phyloP scores from a whole-genome alignment of 2,113 vertebrate genomes.

The Saccopteryx bilineata region DNA sequence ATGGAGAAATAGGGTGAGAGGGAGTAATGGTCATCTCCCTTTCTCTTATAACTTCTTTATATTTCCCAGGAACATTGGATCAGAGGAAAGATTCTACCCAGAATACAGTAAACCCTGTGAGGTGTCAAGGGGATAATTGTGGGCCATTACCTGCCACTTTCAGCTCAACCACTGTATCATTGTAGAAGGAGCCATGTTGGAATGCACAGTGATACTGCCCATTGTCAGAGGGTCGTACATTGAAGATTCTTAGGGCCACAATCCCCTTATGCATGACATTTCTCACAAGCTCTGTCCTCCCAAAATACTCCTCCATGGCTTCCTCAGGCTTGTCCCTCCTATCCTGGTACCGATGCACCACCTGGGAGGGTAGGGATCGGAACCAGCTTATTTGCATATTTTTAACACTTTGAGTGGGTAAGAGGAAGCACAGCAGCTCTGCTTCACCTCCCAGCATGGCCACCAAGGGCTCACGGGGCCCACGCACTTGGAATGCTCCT shows the following conservation, averaged over 20 bases:
- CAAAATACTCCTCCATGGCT: background rate
- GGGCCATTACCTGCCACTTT: background rate
- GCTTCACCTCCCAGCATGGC: background rate
- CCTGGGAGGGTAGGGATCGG: accelerated
- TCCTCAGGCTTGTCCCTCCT: background rate
- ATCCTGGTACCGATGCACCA: background rate
- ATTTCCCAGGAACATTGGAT: background rate
- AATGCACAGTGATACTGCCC: background rate
- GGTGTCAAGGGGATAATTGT: background rate
- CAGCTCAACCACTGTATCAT: background rate
- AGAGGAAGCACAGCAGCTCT: background rate
- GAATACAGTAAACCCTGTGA: background rate
- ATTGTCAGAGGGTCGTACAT: background rate
- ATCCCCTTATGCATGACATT: background rate
- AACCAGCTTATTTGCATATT: background rate
- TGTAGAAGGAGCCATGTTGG: background rate
- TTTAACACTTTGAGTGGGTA: background rate
- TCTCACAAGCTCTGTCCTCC: background rate
- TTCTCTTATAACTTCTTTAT: background rate
- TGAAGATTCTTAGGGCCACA: background rate
- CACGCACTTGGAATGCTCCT: background rate
- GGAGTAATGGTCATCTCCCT: background rate
- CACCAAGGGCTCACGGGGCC: background rate
- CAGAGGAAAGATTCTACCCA: background rate
- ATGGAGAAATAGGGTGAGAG: background rate